Conservation (phyloP, 1,140 invertebrate genomes). For the Parasteatoda tepidariorum region DNA sequence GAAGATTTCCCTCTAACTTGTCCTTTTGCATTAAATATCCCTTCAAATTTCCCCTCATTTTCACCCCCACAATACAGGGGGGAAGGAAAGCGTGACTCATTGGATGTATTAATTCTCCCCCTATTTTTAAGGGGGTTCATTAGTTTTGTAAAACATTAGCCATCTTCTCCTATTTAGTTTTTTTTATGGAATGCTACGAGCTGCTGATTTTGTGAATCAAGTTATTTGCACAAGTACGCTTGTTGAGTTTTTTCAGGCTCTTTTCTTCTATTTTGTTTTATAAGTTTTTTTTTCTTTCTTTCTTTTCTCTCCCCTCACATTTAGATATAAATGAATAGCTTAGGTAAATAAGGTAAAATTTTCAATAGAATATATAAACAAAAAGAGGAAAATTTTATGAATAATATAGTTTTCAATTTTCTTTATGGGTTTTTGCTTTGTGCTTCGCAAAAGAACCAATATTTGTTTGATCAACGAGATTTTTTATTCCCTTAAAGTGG, state of each 20-base stretch:
- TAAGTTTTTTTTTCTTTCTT: not conserved
- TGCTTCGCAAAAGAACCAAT: no score
- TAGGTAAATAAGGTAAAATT: not conserved
- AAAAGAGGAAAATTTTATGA: no score
- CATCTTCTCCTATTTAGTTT: slow-evolving; percentile 25
- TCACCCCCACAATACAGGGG: not conserved
- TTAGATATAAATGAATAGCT: not conserved
- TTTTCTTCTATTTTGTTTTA: not conserved
- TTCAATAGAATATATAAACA: not conserved
- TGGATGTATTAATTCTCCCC: slow-evolving; percentile 1
- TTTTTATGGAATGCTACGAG: not conserved
- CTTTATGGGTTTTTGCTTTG: not conserved
- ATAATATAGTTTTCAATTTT: not conserved
- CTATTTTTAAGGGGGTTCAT: slow-evolving; percentile 22
- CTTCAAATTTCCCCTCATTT: not conserved
- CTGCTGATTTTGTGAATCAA: slow-evolving; percentile 24
- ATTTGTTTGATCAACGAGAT: not conserved
- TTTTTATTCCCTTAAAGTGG: no score
- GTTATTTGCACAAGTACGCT: slow-evolving; percentile 10
- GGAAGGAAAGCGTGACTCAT: slow-evolving; percentile 15
- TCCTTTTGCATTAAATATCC: not conserved
- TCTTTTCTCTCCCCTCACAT: not conserved
- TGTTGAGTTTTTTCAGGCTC: not conserved
- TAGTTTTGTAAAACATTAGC: slow-evolving; percentile 45
- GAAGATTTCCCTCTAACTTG: not conserved